Percentiles rank a stretch among this genome's conserved stretches.
Conservation (phyloP, 2,113 vertebrate genomes). For the Microcebus tavaratra region DNA sequence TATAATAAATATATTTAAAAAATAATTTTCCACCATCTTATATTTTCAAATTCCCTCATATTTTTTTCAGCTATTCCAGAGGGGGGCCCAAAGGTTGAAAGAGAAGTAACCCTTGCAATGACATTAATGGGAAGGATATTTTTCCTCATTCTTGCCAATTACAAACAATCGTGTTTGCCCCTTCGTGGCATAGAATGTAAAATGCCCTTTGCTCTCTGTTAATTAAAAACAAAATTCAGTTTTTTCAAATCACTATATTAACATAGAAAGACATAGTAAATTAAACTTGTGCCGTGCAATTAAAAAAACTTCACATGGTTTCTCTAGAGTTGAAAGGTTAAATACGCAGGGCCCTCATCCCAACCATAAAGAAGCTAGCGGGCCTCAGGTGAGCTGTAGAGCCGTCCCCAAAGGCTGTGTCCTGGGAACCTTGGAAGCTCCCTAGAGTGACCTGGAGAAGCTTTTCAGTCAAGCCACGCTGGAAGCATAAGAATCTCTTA, state of each 20-base stretch:
- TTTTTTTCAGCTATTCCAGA: neutral
- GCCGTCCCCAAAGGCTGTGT: neutral
- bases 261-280: slow-evolving; percentile 38
- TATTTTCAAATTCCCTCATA: too few species aligned
- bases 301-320: neutral
- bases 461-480: neutral
- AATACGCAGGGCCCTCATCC: too few species aligned
- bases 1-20: too few species aligned
- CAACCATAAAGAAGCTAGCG: too few species aligned
- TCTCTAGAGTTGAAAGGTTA: neutral
- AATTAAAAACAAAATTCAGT: slow-evolving; percentile 57
- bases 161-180: neutral
- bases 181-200: neutral
- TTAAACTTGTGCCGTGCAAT: neutral
- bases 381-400: fast-evolving
- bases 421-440: fast-evolving
- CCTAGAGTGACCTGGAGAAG: too few species aligned
- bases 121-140: neutral
- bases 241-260: slow-evolving; percentile 24
- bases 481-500: fast-evolving
- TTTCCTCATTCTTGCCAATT: neutral
- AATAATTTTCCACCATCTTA: too few species aligned
- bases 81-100: neutral
- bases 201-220: slow-evolving; percentile 41
- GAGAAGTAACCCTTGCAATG: neutral